Base-by-base conservation (phyloP, 2,797 vertebrate species). In the Caiman crocodilus region DNA sequence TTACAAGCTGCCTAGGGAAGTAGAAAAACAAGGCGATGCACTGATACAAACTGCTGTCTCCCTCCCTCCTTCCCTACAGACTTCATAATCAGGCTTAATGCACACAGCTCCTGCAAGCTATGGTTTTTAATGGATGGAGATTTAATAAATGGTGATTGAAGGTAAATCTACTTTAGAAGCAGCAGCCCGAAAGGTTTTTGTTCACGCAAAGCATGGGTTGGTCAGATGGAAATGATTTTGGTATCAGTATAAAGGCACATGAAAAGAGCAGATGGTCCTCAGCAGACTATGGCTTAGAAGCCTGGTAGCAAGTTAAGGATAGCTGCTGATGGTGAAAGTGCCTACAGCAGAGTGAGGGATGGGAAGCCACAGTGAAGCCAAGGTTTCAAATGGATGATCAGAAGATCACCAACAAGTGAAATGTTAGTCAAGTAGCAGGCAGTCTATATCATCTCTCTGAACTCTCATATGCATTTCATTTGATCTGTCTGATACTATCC, bases 91-190 rank as follows among this genome's bases (percentile, higher is more conserved):
- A 98, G 99, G 98, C 98, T 99, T 99, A 99, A 99, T 99, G 99
- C 98, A 97, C 97, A 95, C 96, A 82, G 98, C 98, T 98, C 98
- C 98, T 98, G 97, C 97, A 98, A 98, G 98, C 97, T 93, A 97
- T 97, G 95, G 96, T 98, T 98, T 99, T 98, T 98, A 99, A 99
- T 99, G 99, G 98, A 98, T 97, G 97, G 98, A 99, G 99, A 99
- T 99, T 99, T 99, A 99, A 98, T 99, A 99, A 99, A 99, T 99
- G 98, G 98, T 98, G 98, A 99, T 99, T 99, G 99, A 98, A 99
- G 98, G 98, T 98, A 99, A 99, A 99, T 99, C 99, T 98, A 98
- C 99, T 99, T 98, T 99, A 97, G 97, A 97, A 98, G 98, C 96
- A 97, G 98, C 97, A 98, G 97, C 96, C 97, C 95, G 0, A 96